Evolutionary conservation across 2,797 vertebrate species (phyloP), one percentile per base, ranked within the genome.

Genomic region (Artibeus lituratus): DNA sequence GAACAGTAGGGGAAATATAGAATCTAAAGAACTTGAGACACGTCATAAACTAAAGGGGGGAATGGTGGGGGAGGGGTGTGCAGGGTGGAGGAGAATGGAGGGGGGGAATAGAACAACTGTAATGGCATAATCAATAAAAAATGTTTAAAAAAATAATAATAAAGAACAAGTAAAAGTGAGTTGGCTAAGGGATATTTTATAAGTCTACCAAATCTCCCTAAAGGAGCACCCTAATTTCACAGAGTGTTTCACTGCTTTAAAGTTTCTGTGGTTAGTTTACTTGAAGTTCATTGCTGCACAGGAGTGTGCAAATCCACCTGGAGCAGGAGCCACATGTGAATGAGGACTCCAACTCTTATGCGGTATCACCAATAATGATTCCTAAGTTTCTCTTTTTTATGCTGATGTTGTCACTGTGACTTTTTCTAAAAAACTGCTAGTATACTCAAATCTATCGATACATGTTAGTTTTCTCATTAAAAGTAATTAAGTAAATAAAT

Each of bases 381-480:
- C 96, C 53, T 96, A 98, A 96, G 78, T 97, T 98, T 98, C 97
- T 93, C 98, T 98, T 96, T 98, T 99, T 98, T 98, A 96, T 98
- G 98, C 98, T 98, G 98, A 98, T 98, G 98, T 98, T 99, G 21
- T 42, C 98, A 98, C 98, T 99, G 99, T 99, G 99, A 99, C 98
- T 98, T 98, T 32, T 99, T 35, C n/a, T 39, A 14, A 98, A 98
- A 99, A 98, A 98, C 98, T 98, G 99, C 98, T 98, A 99, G 98
- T 98, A 99, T 98, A 98, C 98, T 98, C 98, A 98, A 98, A 98
- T 98, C 98, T 99, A 99, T 98, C 98, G 99, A 99, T 99, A 99
- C 99, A 99, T 98, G 98, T 99, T 99, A 99, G 98, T 99, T 99
- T 99, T 99, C 98, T 99, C 99, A 99, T 99, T 98, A 49, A 37